Evolutionary conservation across 2,113 vertebrate genomes (phyloP), one percentile per base, ranked within the genome.

Genomic region (Tetrax tetrax): DNA sequence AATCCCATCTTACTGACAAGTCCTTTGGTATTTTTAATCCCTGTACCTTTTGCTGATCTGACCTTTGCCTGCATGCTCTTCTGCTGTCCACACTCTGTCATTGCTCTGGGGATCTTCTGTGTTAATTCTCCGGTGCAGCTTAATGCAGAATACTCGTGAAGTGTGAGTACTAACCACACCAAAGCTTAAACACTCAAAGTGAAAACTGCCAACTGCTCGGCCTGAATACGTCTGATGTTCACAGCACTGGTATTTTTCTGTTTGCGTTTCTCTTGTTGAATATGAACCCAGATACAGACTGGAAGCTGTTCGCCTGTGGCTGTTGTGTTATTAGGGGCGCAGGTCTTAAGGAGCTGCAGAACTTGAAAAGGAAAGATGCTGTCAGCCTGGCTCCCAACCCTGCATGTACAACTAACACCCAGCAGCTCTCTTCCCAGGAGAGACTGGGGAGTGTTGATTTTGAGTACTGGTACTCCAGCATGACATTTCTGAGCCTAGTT

Each of bases 261-360:
- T 60, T 90, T 20, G 12, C 0, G 0, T 89, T 87, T 93, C 61
- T 89, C 51, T 61, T 8, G 23, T 38, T 57, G 14, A 65, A 8
- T 38, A 18, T 41, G n/a, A 51, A 54, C 31, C 41, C 4, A 1
- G 21, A 10, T 37, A 10, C 0, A 1, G n/a, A 22, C 57, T 60
- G 71, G 59, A 37, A 92, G 66, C 63, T 76, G 57, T 57, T 80
- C 0, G 1, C 43, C 54, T 85, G 33, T 47, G n/a, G 17, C 56
- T 64, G 38, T 22, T 29, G 41, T 22, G 35, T 75, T 59, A 25
- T 15, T 50, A 47, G 77, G 48, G 35, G 28, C 4, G 5, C 76
- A 59, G 76, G 21, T 53, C 65, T 93, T 47, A 21, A 68, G 50
- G 54, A 77, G 61, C 69, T 79, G 61, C 61, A 74, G 65, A 37